Evolutionary conservation across 64 coral and sea anemone genomes (phyloP).

Genomic region (Dendronephthya gigantea): DNA sequence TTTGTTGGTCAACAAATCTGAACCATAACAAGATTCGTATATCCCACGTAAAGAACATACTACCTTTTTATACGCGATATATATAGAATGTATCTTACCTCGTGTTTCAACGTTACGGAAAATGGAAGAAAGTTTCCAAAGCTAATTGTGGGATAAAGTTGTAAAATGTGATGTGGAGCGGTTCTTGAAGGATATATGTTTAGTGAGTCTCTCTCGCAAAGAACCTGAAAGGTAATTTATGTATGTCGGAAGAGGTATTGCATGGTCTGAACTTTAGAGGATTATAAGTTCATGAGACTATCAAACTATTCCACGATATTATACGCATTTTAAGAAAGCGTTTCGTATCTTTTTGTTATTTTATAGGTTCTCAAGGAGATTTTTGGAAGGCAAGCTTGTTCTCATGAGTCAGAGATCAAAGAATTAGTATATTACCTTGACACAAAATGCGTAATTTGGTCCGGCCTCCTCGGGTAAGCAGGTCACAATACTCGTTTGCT

Average conservation of each 20-base stretch:
- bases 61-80: background rate
- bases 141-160: constrained; percentile 47
- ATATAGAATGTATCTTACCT: constrained; percentile 17
- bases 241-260: background rate
- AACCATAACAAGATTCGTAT: too few species aligned
- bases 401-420: background rate
- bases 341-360: too few species aligned
- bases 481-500: background rate
- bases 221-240: constrained; percentile 11
- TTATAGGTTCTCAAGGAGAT: too few species aligned
- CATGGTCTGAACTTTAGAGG: too few species aligned
- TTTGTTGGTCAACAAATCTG: too few species aligned
- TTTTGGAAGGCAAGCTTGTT: too few species aligned
- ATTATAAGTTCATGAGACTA: too few species aligned
- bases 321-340: too few species aligned
- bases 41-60: background rate
- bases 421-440: background rate
- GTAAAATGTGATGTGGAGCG: constrained; percentile 56
- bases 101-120: constrained; percentile 25
- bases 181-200: constrained; percentile 43
- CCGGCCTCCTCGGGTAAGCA: background rate
- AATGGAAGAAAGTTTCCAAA: constrained; percentile 52
- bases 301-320: too few species aligned
- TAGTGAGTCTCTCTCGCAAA: constrained; percentile 37
- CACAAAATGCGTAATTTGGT: background rate